Evolutionary conservation across 2,888 invertebrate species (phyloP).

Genomic region (Phymatocera aterrima): DNA sequence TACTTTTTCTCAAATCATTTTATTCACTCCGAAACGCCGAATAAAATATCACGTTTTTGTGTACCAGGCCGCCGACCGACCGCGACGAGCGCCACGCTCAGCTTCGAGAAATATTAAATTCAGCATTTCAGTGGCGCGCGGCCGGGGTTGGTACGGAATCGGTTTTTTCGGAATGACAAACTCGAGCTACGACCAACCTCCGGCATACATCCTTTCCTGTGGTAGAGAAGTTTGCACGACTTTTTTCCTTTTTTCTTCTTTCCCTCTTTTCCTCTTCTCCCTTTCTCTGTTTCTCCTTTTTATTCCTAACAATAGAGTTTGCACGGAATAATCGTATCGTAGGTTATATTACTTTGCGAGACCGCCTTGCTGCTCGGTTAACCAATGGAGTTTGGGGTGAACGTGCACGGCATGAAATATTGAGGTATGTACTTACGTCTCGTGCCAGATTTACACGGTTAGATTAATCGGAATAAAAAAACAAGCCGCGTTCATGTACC

Average conservation of each 20-base stretch:
- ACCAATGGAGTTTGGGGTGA: slow-evolving; percentile 49
- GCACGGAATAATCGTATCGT: slow-evolving; percentile 19
- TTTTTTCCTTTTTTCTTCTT: slow-evolving; percentile 38
- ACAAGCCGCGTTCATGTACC: no score
- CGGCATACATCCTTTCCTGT: slow-evolving; percentile 7
- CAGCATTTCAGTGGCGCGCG: background rate
- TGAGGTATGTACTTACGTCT: background rate
- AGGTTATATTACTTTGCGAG: slow-evolving; percentile 5
- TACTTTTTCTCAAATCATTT: slow-evolving; percentile 26
- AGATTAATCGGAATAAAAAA: background rate
- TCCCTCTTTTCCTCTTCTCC: slow-evolving; percentile 25
- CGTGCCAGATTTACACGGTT: background rate
- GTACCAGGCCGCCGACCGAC: slow-evolving; percentile 6
- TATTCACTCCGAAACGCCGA: slow-evolving; percentile 11
- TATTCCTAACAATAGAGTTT: slow-evolving; percentile 49
- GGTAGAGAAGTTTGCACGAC: background rate
- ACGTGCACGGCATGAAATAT: slow-evolving; percentile 21
- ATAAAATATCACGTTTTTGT: slow-evolving; percentile 28
- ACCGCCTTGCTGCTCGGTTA: slow-evolving; percentile 43
- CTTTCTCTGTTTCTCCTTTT: slow-evolving; percentile 45
- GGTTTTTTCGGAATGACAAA: slow-evolving; percentile 20
- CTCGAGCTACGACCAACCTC: slow-evolving; percentile 13
- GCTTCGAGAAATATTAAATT: slow-evolving; percentile 19
- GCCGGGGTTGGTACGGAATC: background rate
- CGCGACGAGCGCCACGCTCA: background rate